Evolutionary conservation across 2,888 invertebrate species (phyloP), one percentile per base, ranked within the genome.

Genomic region (Catocala sponsa): DNA sequence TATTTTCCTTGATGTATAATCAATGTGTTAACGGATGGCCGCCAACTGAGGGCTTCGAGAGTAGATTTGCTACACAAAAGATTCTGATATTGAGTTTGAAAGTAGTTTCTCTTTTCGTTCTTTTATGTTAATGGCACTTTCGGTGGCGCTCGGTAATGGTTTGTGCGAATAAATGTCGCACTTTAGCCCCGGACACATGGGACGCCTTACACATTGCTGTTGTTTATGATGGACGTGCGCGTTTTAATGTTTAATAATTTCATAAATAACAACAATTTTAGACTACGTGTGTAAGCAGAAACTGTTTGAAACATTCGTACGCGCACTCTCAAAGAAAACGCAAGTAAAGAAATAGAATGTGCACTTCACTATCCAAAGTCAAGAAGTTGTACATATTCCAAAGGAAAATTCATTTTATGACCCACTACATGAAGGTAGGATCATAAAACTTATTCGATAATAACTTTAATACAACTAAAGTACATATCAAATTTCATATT

Each of bases 1-100:
- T 91, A 91, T 92, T 92, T 92, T 90, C 91, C 91, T 90, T 93
- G 94, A 93, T 94, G 91, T 94, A 93, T 94, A 94, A 94, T 94
- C 92, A 94, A 94, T 94, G 93, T 90, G 93, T 92, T 93, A 93
- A 94, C 93, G 94, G 93, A 91, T 91, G 91, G 91, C 88, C 90
- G 91, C 85, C 85, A 86, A 76, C 82, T 83, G 87, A 87, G 87
- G 87, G 88, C 87, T 84, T 81, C 79, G 86, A 85, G 85, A 91
- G 89, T 92, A 93, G 89, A 92, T 94, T 94, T 92, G 90, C 91
- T 83, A 90, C 90, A 93, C 92, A 94, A 94, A 93, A 93, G 92
- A 91, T 89, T 90, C 89, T 87, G 91, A 92, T 93, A 93, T 93
- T 94, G 91, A 92, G 92, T 92, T 92, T 89, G 89, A 89, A 91